These are phyloP conservation scores for Myrmecophaga tridactyla DNA, from an alignment of 2,113 vertebrate genomes.

Conservation along the genomic window DNA sequence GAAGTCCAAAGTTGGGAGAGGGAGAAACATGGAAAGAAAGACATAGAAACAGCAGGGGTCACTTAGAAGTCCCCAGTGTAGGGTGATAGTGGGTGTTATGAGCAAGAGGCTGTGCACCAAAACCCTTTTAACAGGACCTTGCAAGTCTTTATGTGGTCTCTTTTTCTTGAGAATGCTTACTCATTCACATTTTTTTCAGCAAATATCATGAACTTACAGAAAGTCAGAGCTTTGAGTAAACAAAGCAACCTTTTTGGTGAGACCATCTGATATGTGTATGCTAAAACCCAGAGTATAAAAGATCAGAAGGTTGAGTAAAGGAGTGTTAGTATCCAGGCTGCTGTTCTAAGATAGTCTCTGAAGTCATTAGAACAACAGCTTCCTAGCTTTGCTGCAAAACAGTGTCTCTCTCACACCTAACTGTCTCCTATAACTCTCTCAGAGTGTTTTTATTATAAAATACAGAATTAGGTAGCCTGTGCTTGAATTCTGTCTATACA, in stretches of 20 bases:
- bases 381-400: too few species aligned
- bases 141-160: too few species aligned
- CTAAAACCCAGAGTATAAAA: background rate
- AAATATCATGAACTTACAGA: background rate
- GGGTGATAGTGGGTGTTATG: too few species aligned
- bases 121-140: background rate
- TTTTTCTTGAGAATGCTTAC: background rate
- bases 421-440: fast-evolving
- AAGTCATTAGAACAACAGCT: fast-evolving
- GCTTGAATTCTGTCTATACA: background rate
- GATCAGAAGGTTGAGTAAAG: background rate
- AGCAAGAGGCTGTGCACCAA: background rate
- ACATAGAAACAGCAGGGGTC: background rate
- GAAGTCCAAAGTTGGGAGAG: background rate
- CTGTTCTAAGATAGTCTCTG: too few species aligned
- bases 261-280: background rate
- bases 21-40: background rate
- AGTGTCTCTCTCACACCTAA: fast-evolving
- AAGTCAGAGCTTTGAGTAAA: background rate
- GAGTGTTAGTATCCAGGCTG: background rate
- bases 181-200: background rate
- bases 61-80: too few species aligned
- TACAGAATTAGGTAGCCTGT: background rate
- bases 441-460: too few species aligned
- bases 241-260: background rate